Conservation (phyloP, 2,888 invertebrate genomes). For the Erebia epiphron region DNA sequence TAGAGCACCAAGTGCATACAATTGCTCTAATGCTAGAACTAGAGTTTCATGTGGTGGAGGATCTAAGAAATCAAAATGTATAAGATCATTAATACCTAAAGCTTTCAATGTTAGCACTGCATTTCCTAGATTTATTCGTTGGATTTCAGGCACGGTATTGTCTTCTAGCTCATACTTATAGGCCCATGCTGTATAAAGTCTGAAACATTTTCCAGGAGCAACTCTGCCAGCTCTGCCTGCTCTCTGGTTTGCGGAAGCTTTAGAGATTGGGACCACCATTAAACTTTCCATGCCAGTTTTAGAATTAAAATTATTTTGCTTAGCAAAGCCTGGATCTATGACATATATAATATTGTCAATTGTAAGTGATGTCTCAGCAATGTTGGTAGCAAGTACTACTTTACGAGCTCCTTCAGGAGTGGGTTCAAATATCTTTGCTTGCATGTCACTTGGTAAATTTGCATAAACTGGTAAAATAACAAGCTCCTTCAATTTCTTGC, state of each 20-base stretch:
- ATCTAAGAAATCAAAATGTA: constrained; percentile 99
- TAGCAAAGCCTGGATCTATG: constrained; percentile 99
- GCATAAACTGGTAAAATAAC: constrained; percentile 98
- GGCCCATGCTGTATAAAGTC: constrained; percentile 99
- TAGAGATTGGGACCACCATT: constrained; percentile 99
- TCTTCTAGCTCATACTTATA: constrained; percentile 99
- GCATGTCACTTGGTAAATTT: constrained; percentile 99
- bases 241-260: constrained; percentile 98
- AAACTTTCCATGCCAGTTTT: constrained; percentile 99
- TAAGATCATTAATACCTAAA: constrained; percentile 97
- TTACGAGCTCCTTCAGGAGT: constrained; percentile 98
- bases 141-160: constrained; percentile 99
- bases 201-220: constrained; percentile 98
- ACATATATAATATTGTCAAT: constrained; percentile 99
- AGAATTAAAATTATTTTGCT: constrained; percentile 99
- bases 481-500: constrained; percentile 96
- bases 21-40: constrained; percentile 96
- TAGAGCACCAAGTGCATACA: constrained; percentile 98
- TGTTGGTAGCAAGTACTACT: constrained; percentile 98
- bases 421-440: constrained; percentile 99
- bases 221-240: constrained; percentile 98
- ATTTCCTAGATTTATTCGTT: constrained; percentile 98
- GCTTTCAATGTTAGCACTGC: constrained; percentile 98
- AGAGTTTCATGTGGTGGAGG: constrained; percentile 97
- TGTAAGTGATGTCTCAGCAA: constrained; percentile 99